These are phyloP conservation scores for Dromococcyx pavoninus DNA, from an alignment of 2,797 vertebrate species.

Conservation along the genomic window DNA sequence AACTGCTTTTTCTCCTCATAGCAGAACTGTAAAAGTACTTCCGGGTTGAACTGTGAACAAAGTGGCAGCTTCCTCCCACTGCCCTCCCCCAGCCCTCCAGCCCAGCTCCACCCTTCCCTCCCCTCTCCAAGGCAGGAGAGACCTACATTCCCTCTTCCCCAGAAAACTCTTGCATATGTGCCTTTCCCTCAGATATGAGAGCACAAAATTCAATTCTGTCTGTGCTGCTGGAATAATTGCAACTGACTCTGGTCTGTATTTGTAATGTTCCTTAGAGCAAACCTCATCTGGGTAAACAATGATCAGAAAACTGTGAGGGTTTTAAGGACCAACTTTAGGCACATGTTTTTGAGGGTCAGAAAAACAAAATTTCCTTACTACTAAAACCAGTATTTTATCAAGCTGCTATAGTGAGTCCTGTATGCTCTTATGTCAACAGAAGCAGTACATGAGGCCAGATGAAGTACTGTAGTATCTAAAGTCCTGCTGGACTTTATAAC, in stretches of 20 bases:
- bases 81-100: not conserved
- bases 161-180: not conserved
- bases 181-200: not conserved
- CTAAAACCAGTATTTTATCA: not conserved
- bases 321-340: not conserved
- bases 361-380: not conserved
- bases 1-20: not conserved
- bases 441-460: not conserved
- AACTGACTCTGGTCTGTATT: not conserved
- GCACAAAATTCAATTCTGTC: not conserved
- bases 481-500: not conserved
- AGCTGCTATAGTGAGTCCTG: not conserved
- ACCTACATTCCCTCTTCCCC: not conserved
- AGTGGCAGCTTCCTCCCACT: rapidly evolving
- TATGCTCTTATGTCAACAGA: not conserved
- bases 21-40: not conserved
- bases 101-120: not conserved
- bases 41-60: rapidly evolving
- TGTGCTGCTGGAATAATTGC: not conserved
- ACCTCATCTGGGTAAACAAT: not conserved
- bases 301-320: not conserved
- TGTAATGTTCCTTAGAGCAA: not conserved
- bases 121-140: not conserved
- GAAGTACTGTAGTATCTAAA: rapidly evolving
- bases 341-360: rapidly evolving